Evolutionary conservation across 1,140 invertebrate species (phyloP).

Genomic region (Scaptomyza pallida): DNA sequence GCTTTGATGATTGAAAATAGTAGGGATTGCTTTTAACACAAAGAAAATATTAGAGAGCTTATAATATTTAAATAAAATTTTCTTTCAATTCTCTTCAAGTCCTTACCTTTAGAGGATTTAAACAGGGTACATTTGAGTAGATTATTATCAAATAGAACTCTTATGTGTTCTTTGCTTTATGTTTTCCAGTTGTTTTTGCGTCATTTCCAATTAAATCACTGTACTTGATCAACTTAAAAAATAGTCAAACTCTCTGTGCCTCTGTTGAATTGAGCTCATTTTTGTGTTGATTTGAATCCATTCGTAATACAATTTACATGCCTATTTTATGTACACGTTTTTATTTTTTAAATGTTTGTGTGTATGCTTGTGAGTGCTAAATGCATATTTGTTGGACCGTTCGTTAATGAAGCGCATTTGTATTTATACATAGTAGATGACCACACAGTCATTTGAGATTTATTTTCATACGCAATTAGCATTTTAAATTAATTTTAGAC

Average conservation of each 20-base stretch:
- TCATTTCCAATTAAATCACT: neutral
- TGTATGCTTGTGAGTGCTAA: slow-evolving; percentile 12
- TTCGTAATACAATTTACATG: slow-evolving; percentile 56
- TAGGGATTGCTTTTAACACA: too few species aligned
- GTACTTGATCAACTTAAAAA: neutral
- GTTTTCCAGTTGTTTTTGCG: neutral
- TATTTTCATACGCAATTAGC: slow-evolving; percentile 76
- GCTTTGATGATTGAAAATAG: too few species aligned
- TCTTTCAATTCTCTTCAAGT: too few species aligned
- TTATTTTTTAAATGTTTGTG: too few species aligned
- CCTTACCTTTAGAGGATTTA: too few species aligned
- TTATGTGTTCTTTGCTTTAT: neutral
- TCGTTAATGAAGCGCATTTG: slow-evolving; percentile 65
- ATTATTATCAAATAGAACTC: too few species aligned
- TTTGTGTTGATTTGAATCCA: slow-evolving; percentile 29
- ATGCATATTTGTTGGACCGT: slow-evolving; percentile 36
- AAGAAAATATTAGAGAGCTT: too few species aligned
- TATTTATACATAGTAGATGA: slow-evolving; percentile 23
- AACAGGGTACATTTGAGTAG: too few species aligned
- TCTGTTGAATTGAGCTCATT: slow-evolving; percentile 47
- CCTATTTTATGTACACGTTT: slow-evolving; percentile 20
- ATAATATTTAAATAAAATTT: too few species aligned
- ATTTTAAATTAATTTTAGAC: slow-evolving; percentile 64
- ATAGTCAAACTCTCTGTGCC: neutral
- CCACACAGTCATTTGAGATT: slow-evolving; percentile 59